Conservation (phyloP, 2,888 invertebrate species). For the Falcaria lacertinaria region DNA sequence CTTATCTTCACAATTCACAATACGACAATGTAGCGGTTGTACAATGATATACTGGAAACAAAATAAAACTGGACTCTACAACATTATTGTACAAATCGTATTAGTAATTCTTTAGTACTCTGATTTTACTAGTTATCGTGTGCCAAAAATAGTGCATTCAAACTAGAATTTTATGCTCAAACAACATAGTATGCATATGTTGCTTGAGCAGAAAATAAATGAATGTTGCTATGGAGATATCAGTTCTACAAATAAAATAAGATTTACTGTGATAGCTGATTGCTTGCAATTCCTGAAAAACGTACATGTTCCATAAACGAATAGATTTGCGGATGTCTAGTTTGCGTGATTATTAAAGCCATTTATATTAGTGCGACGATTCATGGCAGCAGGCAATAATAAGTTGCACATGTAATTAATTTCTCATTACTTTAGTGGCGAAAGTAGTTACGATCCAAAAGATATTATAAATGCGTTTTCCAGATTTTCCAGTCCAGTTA, state of each 20-base stretch:
- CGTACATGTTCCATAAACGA: background rate
- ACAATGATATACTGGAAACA: slow-evolving; percentile 4
- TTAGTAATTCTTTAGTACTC: too few species aligned
- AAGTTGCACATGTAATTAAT: slow-evolving; percentile 47
- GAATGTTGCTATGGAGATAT: background rate
- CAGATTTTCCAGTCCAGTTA: slow-evolving; percentile 61
- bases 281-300: too few species aligned
- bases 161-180: too few species aligned
- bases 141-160: too few species aligned
- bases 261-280: too few species aligned
- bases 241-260: background rate
- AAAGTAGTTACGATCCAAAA: slow-evolving; percentile 66
- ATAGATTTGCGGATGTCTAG: background rate
- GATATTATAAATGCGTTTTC: slow-evolving; percentile 55
- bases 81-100: background rate
- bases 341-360: slow-evolving; percentile 15
- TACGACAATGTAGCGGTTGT: slow-evolving; percentile 27
- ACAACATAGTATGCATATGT: too few species aligned
- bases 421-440: slow-evolving; percentile 53
- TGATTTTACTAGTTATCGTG: too few species aligned
- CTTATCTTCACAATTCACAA: slow-evolving; percentile 43
- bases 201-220: too few species aligned
- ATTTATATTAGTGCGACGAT: slow-evolving; percentile 9
- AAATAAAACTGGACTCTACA: background rate
- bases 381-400: slow-evolving; percentile 22